Evolutionary conservation across 2,797 vertebrate genomes (phyloP).

Genomic region (Pachyuromys duprasi): DNA sequence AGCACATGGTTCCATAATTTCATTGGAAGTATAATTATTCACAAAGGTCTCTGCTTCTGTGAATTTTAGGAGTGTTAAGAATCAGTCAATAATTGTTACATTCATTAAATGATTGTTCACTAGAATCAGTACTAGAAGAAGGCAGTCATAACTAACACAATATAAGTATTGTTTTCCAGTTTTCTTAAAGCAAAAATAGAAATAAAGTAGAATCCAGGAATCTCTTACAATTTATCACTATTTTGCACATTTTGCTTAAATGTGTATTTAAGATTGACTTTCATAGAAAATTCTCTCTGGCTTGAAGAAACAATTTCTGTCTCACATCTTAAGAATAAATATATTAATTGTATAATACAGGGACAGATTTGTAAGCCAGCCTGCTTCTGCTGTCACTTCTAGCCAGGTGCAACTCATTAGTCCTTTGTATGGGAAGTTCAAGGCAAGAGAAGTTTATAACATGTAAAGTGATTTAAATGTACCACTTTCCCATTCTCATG

Average conservation of each 20-base stretch:
- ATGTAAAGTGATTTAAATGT: background rate
- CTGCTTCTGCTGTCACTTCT: background rate
- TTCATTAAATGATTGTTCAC: background rate
- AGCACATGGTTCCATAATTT: background rate
- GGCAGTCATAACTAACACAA: background rate
- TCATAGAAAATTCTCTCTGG: background rate
- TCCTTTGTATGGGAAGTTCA: background rate
- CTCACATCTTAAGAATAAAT: background rate
- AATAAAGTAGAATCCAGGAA: background rate
- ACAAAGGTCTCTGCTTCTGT: constrained; percentile 6
- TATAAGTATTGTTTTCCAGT: background rate
- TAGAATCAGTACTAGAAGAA: background rate
- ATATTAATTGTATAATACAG: background rate
- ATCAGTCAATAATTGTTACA: background rate
- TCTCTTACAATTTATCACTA: constrained; percentile 4
- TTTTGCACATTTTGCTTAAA: background rate
- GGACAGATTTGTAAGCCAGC: background rate
- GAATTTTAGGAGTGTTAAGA: background rate
- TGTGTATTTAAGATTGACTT: background rate
- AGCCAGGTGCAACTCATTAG: constrained; percentile 2
- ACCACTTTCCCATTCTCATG: background rate
- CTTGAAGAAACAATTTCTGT: background rate
- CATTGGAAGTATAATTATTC: background rate
- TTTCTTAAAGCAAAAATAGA: constrained; percentile 1
- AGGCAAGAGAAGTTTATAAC: background rate